These are phyloP conservation scores for Lepidocyrtoides sp. DNA, from an alignment of 2,888 invertebrate species.

Conservation along the genomic window DNA sequence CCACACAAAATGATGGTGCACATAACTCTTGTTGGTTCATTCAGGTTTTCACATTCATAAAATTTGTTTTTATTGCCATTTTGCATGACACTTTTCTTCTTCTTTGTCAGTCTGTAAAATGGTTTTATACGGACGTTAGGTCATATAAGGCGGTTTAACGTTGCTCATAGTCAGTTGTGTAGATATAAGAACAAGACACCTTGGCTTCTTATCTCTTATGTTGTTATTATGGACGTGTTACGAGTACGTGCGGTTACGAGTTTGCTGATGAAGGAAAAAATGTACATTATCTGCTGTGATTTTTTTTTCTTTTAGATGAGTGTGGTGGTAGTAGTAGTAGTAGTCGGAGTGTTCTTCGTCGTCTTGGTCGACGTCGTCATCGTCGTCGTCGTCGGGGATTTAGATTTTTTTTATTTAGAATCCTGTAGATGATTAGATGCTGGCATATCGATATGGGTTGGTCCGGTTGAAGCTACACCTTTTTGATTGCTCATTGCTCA, in stretches of 20 bases:
- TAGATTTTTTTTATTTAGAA: not conserved
- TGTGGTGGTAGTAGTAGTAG: not conserved
- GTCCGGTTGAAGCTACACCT: conserved; percentile 3
- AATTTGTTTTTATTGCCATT: conserved; percentile 79
- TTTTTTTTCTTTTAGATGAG: conserved; percentile 20
- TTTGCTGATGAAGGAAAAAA: conserved; percentile 18
- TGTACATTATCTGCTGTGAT: not conserved
- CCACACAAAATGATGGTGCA: conserved; percentile 52
- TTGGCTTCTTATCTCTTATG: conserved; percentile 55
- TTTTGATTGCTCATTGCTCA: not conserved
- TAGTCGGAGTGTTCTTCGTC: not conserved
- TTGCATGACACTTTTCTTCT: conserved; percentile 75
- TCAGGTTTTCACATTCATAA: conserved; percentile 79
- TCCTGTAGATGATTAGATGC: not conserved
- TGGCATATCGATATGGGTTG: not conserved
- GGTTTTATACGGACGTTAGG: conserved; percentile 49
- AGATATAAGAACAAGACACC: conserved; percentile 5
- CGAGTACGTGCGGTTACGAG: conserved; percentile 43
- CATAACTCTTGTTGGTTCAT: conserved; percentile 76
- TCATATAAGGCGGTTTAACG: conserved; percentile 58
- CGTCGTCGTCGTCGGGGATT: not conserved
- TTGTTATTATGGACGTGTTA: conserved; percentile 61
- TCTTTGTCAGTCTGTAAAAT: conserved; percentile 13
- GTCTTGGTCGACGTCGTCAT: no score
- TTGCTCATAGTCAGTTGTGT: not conserved